Conservation (phyloP, 2,797 vertebrate genomes). For the Bucorvus abyssinicus region DNA sequence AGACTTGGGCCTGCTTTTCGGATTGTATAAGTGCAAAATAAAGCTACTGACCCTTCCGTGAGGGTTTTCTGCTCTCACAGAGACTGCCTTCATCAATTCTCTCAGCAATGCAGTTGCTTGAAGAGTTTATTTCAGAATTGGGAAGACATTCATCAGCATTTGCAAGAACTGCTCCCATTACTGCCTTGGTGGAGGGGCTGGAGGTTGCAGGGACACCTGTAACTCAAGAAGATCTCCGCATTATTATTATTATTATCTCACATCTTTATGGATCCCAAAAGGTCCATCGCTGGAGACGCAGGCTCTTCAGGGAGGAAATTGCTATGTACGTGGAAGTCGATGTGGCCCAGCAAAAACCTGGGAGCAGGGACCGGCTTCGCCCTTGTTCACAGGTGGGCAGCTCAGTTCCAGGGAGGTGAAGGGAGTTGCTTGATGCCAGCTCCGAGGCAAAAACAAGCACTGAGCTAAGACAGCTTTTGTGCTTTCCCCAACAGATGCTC, state of each 20-base stretch:
- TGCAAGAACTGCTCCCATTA: background rate
- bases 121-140: background rate
- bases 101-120: fast-evolving
- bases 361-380: background rate
- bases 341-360: background rate
- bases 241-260: background rate
- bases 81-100: background rate
- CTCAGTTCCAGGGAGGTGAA: fast-evolving
- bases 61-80: background rate
- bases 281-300: fast-evolving
- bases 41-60: background rate
- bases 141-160: background rate
- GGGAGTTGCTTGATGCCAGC: background rate
- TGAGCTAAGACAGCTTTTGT: fast-evolving
- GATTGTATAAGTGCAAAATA: background rate
- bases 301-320: background rate
- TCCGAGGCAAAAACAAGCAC: background rate
- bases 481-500: background rate
- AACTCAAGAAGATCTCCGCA: background rate
- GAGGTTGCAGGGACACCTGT: background rate
- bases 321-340: fast-evolving
- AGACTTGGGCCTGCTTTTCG: fast-evolving
- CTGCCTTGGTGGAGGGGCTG: background rate
- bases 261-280: fast-evolving
- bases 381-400: background rate